These are phyloP conservation scores for Rugalucina vietnamica DNA, from an alignment of 2,888 invertebrate species.

Conservation along the genomic window DNA sequence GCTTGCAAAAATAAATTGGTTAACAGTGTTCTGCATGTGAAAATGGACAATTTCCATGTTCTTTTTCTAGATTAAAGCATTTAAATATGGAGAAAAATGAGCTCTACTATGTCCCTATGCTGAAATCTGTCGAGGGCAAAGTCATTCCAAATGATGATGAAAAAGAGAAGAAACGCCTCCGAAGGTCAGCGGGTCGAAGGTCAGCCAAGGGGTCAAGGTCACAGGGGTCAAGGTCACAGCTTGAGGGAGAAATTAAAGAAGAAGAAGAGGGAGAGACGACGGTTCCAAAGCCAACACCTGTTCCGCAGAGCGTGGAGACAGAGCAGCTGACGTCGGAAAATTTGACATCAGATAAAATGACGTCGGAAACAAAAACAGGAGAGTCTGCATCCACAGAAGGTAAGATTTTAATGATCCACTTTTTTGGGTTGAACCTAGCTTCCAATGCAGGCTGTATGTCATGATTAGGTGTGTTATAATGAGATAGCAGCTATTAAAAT, in stretches of 20 bases:
- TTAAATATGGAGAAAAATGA: slow-evolving; percentile 81
- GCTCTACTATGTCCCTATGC: slow-evolving; percentile 80
- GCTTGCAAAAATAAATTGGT: too few species aligned
- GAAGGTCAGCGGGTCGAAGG: slow-evolving; percentile 57
- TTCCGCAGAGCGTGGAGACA: background rate
- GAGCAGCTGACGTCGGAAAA: background rate
- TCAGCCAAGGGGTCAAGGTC: slow-evolving; percentile 56
- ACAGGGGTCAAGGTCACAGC: background rate
- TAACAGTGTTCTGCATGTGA: too few species aligned
- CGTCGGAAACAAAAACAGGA: background rate
- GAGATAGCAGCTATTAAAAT: too few species aligned
- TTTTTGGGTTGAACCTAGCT: too few species aligned
- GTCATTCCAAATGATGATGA: slow-evolving; percentile 73
- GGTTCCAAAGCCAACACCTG: background rate
- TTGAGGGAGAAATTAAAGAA: background rate
- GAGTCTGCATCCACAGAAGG: background rate
- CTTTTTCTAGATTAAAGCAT: slow-evolving; percentile 80
- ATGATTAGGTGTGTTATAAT: too few species aligned
- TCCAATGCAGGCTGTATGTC: too few species aligned
- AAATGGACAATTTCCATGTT: too few species aligned
- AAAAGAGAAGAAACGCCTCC: slow-evolving; percentile 51
- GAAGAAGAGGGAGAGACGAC: background rate
- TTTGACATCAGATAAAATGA: background rate
- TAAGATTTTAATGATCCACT: too few species aligned
- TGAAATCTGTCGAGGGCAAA: slow-evolving; percentile 79